Conservation (phyloP, 2,113 vertebrate species). For the Callospermophilus lateralis region DNA sequence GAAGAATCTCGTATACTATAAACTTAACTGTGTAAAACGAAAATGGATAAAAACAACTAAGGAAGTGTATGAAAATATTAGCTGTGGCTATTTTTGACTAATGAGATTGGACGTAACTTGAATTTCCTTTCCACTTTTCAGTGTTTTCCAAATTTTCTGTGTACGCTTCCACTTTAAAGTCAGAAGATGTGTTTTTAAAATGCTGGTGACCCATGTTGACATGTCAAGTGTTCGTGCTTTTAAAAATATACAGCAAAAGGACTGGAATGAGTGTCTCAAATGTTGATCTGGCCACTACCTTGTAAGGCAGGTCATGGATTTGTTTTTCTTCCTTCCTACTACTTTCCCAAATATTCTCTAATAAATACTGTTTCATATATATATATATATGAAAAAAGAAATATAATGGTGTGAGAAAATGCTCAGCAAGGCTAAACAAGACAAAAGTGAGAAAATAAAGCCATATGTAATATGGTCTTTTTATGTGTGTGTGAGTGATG, state of each 20-base stretch:
- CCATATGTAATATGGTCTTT: not conserved
- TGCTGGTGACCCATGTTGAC: constrained; percentile 33
- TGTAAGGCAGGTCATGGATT: not conserved
- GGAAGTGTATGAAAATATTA: constrained; percentile 32
- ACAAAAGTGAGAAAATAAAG: constrained; percentile 27
- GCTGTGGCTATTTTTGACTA: constrained; percentile 21
- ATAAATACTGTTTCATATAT: not conserved
- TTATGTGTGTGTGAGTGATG: too few relatives aligned
- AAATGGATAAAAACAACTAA: not conserved
- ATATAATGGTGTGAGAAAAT: not conserved
- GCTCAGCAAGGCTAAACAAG: not conserved
- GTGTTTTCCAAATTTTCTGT: constrained; percentile 43
- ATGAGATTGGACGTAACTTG: not conserved
- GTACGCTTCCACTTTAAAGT: constrained; percentile 46
- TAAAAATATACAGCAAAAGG: not conserved
- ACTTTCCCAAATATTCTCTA: not conserved
- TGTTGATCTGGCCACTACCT: not conserved
- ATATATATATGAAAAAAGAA: not conserved
- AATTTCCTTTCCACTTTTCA: constrained; percentile 43
- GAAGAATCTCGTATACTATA: constrained; percentile 41
- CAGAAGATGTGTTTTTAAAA: constrained; percentile 40
- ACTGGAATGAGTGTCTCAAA: not conserved
- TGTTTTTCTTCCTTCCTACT: not conserved
- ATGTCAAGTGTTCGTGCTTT: not conserved
- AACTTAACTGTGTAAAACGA: constrained; percentile 42